A percentile compares a stretch with the other conserved stretches of the same genome.
phyloP scores from a whole-genome alignment of 2,888 invertebrate species.

The Heliconius sara region DNA sequence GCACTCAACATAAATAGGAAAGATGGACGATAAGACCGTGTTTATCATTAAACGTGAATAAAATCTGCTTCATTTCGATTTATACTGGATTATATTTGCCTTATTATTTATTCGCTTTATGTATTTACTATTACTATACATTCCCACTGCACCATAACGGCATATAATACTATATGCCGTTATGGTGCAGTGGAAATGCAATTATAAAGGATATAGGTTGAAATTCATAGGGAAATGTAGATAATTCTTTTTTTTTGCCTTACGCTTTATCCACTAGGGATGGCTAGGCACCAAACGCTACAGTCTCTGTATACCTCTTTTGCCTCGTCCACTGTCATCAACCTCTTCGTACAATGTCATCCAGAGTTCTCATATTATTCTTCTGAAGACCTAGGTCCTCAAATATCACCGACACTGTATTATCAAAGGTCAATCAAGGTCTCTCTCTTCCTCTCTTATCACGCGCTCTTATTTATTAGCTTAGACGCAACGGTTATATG shows the following conservation, averaged over 20 bases:
- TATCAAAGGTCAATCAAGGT: background rate
- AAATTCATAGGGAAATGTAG: background rate
- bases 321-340: no score
- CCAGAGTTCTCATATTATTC: no score
- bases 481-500: background rate
- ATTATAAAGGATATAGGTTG: background rate
- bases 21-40: slow-evolving; percentile 29
- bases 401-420: background rate
- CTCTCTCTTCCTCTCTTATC: no score
- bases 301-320: no score
- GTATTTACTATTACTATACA: background rate
- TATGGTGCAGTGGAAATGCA: background rate
- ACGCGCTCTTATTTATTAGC: background rate
- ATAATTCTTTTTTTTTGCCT: background rate
- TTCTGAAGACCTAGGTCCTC: background rate
- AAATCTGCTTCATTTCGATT: slow-evolving; percentile 32
- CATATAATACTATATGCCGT: background rate
- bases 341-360: no score
- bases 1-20: slow-evolving; percentile 16
- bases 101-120: slow-evolving; percentile 18
- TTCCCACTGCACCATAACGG: no score
- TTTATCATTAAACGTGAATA: slow-evolving; percentile 25
- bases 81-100: slow-evolving; percentile 21
- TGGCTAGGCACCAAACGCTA: background rate
- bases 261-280: background rate